Percentiles rank a stretch among this genome's conserved stretches.
Conservation (phyloP, 1,140 invertebrate species). For the Drosophila repleta region DNA sequence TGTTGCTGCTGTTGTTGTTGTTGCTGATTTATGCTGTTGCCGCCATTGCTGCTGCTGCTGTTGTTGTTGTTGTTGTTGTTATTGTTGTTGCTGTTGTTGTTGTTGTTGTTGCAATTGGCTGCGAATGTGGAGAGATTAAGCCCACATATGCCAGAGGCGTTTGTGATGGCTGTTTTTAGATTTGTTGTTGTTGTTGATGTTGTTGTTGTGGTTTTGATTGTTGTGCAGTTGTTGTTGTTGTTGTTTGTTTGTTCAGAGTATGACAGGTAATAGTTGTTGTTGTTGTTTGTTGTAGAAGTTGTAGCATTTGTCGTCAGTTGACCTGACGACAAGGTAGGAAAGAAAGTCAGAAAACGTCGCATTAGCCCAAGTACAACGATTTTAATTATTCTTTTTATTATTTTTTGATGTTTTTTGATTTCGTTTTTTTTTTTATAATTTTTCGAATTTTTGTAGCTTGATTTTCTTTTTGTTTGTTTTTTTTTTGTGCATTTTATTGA, state of each 20-base stretch:
- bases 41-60: slow-evolving; percentile 31
- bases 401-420: slow-evolving; percentile 30
- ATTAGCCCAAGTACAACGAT: slow-evolving; percentile 83
- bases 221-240: slow-evolving; percentile 43
- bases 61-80: slow-evolving; percentile 9
- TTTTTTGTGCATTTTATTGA: slow-evolving; percentile 33
- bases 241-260: slow-evolving; percentile 66
- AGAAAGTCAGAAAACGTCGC: slow-evolving; percentile 84
- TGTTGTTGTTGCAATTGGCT: slow-evolving; percentile 65
- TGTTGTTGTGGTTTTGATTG: slow-evolving; percentile 27
- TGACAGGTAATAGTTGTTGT: slow-evolving; percentile 46
- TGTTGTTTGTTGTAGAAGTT: slow-evolving; percentile 70
- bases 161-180: slow-evolving; percentile 67
- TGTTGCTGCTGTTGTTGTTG: slow-evolving; percentile 5
- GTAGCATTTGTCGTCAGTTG: slow-evolving; percentile 84
- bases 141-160: slow-evolving; percentile 79
- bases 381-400: slow-evolving; percentile 51
- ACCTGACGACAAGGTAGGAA: slow-evolving; percentile 84
- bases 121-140: slow-evolving; percentile 80
- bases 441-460: slow-evolving; percentile 12
- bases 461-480: slow-evolving; percentile 20
- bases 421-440: slow-evolving; percentile 20
- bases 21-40: slow-evolving; percentile 17
- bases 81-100: not conserved
- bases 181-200: slow-evolving; percentile 53